Evolutionary conservation across 2,113 vertebrate genomes (phyloP), one percentile per base, ranked within the genome.

Genomic region (Epinephelus moara): DNA sequence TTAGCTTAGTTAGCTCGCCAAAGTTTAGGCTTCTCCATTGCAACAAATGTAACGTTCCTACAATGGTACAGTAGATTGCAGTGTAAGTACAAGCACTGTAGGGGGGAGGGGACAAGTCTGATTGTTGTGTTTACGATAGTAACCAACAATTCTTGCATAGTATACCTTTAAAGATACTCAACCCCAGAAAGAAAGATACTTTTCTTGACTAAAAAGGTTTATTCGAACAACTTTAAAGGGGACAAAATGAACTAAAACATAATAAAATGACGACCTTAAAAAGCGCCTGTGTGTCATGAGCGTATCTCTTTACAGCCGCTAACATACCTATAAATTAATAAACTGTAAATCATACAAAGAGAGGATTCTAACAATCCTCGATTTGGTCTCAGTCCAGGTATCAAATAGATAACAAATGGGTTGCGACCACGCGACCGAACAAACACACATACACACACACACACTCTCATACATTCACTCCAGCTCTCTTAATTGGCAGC

Each of bases 361-460:
- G 52, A 82, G 69, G 57, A 80, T 68, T 91, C 52, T n/a, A 85
- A 69, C 49, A 70, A 77, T 74, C 63, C 76, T 80, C 73, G 59
- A 82, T 93, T 95, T 95, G 94, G 94, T 94, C 94, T 91, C 84
- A 82, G 69, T 92, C 85, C 55, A 79, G 57, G 53, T 92, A 86
- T 88, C 79, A 84, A 85, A 91, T 68, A 70, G 66, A 73, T 80
- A 50, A 87, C 60, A 78, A 87, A 78, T 40, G 8, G 33, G 57
- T 75, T 66, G 63, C 12, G 21, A 72, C 23, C 61, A 80, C 8
- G 42, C 42, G 42, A 45, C 42, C 42, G 75, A 68, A 19, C 74
- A 60, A 18, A 45, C 68, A 67, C 59, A 63, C 42, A 74, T 21
- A 60, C 60, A 55, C 50, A 68, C 59, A 68, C 59, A 56, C 40